Evolutionary conservation across 2,797 vertebrate genomes (phyloP).

Genomic region (Acanthurus leucopareius): DNA sequence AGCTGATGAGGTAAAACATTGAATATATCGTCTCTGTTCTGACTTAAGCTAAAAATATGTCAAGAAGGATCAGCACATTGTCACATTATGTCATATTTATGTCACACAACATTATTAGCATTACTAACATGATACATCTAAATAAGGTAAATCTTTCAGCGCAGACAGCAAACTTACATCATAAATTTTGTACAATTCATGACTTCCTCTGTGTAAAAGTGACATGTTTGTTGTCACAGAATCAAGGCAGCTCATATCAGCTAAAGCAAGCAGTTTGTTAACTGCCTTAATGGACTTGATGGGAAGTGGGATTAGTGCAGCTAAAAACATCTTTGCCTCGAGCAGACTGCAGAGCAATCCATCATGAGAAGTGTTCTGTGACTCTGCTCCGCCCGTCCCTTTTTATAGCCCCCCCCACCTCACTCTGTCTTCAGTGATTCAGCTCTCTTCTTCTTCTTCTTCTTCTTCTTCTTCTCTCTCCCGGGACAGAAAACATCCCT

Average conservation of each 20-base stretch:
- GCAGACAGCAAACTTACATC: not conserved
- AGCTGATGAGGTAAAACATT: too few species aligned
- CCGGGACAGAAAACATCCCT: slow-evolving; percentile 93
- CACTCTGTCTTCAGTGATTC: slow-evolving; percentile 14
- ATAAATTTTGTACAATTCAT: fast-evolving
- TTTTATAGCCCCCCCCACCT: slow-evolving; percentile 35
- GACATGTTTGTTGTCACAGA: slow-evolving; percentile 17
- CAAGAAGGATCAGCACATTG: too few species aligned
- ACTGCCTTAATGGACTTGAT: slow-evolving; percentile 66
- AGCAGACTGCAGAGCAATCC: slow-evolving; percentile 64
- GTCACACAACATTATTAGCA: too few species aligned
- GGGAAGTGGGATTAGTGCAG: slow-evolving; percentile 62
- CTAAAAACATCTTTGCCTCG: slow-evolving; percentile 70
- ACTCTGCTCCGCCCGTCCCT: slow-evolving; percentile 51
- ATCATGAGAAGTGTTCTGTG: slow-evolving; percentile 64
- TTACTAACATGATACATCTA: too few species aligned
- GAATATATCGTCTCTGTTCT: too few species aligned
- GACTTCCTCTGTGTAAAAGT: not conserved
- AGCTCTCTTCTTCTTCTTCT: slow-evolving; percentile 1
- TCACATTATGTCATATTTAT: not conserved
- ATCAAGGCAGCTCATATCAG: slow-evolving; percentile 33
- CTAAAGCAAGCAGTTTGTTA: slow-evolving; percentile 41
- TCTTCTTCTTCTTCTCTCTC: slow-evolving; percentile 33
- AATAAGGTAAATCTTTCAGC: not conserved
- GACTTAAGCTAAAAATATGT: too few species aligned